Base-by-base conservation (phyloP, 2,888 invertebrate species). In the Hyposoter dolosus region DNA sequence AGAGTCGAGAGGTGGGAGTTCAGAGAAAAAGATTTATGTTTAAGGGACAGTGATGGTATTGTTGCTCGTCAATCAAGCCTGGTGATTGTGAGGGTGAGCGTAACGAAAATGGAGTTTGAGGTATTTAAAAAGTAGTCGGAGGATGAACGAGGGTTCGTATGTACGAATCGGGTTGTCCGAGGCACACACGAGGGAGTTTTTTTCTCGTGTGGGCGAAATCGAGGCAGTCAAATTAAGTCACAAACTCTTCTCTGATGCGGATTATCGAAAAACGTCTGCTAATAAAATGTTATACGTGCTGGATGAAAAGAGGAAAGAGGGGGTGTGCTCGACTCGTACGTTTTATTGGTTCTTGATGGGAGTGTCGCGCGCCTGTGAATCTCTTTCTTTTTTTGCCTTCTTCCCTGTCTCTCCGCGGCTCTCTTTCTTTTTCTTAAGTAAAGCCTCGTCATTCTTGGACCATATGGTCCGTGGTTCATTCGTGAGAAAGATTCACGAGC, bases 251-350 rank as follows among this genome's bases (percentile, higher is more conserved):
- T 74, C 77, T 53, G 82, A 28, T 74, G 72, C 66, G 88, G 83
- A 88, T 88, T 88, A 88, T 88, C 86, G 84, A 87, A 88, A 88
- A 88, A 88, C 81, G 28, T 84, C 80, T 17, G 84, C 87, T 88
- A 88, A 88, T 88, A 88, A 88, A 88, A 88, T 88, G 85, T 87
- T 86, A 84, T 82, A 82, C 81, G 77, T 66, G 45, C n/a, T 23
- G 68, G 78, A 47, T 68, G 77, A 35, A 56, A 66, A 60, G 50
- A 76, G 74, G 45, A 74, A 56, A 35, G 56, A 50, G 69, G 76
- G 50, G 28, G 5, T 4, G 43, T 40, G 19, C 50, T 80, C 28
- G 45, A 45, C 23, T 76, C 66, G 47, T 68, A 50, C 84, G 77
- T 88, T 88, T 88, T 88, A 88, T 88, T 80, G 87, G 60, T 72